Evolutionary conservation across 2,888 invertebrate genomes (phyloP), one percentile per base, ranked within the genome.

Genomic region (Stramonita haemastoma): DNA sequence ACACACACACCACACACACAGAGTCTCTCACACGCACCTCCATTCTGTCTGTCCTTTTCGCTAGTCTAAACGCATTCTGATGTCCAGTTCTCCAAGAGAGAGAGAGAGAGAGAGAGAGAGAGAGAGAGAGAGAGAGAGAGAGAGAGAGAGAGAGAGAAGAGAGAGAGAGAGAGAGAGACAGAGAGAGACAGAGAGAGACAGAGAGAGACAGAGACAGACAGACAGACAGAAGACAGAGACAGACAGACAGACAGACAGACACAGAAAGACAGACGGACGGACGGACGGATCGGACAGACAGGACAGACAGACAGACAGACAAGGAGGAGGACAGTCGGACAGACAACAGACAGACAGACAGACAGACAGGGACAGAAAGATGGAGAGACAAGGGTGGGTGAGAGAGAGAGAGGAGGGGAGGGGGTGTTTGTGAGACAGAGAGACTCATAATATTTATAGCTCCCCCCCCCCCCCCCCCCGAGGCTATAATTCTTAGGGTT

Each of bases 111-210:
- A 73, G 73, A 70, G 73, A 84, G 84, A 84, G 29, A 34, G 60
- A 60, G 60, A 60, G 60, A 60, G 60, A 60, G 60, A 60, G 60
- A 60, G 60, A 60, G 60, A 60, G 60, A 60, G 60, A 60, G 60
- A 60, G 84, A 84, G 84, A 84, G 84, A 84, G 36, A 84, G 36
- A 34, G 84, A 84, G 84, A 15, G 13, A 34, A 34, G 84, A 34
- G 84, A 34, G 84, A 34, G 84, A 84, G 34, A 84, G 84, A 84
- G 84, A 84, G 34, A 84, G 84, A 84, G 84, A 84, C 19, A 84
- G 84, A 84, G 84, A 84, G 84, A 84, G 84, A 84, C 34, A 84
- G 84, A 84, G 32, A 84, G 84, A 85, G 5, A 85, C 32, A 85
- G 5, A 85, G 15, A 85, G 8, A 85, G 8, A 46, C 32, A 85